Evolutionary conservation across 1,140 invertebrate species (phyloP).

Genomic region (Popillia japonica): DNA sequence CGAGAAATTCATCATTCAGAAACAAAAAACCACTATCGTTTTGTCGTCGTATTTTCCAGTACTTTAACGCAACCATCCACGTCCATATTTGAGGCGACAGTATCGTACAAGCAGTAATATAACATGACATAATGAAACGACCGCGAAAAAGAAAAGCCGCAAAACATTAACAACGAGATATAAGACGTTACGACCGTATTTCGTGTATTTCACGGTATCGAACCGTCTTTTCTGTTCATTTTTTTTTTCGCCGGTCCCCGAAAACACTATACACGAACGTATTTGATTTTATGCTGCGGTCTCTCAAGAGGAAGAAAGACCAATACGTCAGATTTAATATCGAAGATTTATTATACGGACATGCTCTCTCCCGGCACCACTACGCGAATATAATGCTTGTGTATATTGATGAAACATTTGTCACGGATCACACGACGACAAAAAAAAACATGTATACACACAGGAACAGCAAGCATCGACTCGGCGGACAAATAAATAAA

Average conservation of each 20-base stretch:
- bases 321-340: slow-evolving; percentile 32
- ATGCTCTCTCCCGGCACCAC: too few species aligned
- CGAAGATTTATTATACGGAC: slow-evolving; percentile 21
- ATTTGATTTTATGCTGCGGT: slow-evolving; percentile 14
- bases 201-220: slow-evolving; percentile 24
- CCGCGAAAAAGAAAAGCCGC: background rate
- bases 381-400: background rate
- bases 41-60: background rate
- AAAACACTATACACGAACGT: background rate
- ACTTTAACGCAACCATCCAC: background rate
- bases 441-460: background rate
- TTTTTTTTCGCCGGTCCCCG: too few species aligned
- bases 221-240: background rate
- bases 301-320: background rate
- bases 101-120: background rate
- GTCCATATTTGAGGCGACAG: background rate
- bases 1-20: background rate
- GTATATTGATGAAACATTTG: slow-evolving; percentile 32
- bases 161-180: slow-evolving; percentile 29
- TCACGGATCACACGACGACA: background rate
- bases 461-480: background rate
- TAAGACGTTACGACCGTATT: slow-evolving; percentile 19
- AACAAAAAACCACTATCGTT: background rate
- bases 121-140: background rate
- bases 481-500: background rate